Evolutionary conservation across 1,140 invertebrate genomes (phyloP), one percentile per base, ranked within the genome.

Genomic region (Sitodiplosis mosellana): DNA sequence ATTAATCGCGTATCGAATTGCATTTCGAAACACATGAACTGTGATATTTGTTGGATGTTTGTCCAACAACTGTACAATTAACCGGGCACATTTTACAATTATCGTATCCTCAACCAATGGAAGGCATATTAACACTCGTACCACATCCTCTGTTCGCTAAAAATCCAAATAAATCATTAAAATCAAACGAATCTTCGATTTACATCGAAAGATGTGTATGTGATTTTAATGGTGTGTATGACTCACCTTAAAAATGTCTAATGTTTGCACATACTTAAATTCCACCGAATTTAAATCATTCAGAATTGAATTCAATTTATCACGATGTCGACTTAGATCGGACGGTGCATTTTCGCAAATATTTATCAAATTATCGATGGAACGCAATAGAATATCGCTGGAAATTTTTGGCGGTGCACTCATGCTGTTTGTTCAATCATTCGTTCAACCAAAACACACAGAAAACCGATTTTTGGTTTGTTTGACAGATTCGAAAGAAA

Each of bases 251-350:
- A 27, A 27, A 5, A 27, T 27, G 27, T 27, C 27, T 27, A 27
- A 27, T 27, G 27, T 21, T 44, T 48, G 15, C 36, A 36, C 17
- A 37, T 18, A 34, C 15, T 33, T 43, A 33, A 19, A 48, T 12
- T 45, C 42, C 14, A 48, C 17, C 14, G 40, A 34, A 44, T 43
- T 48, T 17, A 48, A 38, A 34, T 48, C 48, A 36, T 45, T 48
- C 1, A 48, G 18, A 8, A 44, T 34, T 5, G 15, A 20, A 22
- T 45, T 48, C 19, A 43, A 37, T 45, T 48, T 40, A 41, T 15
- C 33, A 33, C 45, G 45, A 44, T 19, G 18, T 27, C 27, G 27
- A 27, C 27, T 27, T 10, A 27, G 27, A 27, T 27, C 27, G 27
- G 27, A 27, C 27, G 27, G 10, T 27, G 27, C 27, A 27, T 27